Evolutionary conservation across 2,797 vertebrate genomes (phyloP), one percentile per base, ranked within the genome.

Genomic region (Euphonia xanthogaster): DNA sequence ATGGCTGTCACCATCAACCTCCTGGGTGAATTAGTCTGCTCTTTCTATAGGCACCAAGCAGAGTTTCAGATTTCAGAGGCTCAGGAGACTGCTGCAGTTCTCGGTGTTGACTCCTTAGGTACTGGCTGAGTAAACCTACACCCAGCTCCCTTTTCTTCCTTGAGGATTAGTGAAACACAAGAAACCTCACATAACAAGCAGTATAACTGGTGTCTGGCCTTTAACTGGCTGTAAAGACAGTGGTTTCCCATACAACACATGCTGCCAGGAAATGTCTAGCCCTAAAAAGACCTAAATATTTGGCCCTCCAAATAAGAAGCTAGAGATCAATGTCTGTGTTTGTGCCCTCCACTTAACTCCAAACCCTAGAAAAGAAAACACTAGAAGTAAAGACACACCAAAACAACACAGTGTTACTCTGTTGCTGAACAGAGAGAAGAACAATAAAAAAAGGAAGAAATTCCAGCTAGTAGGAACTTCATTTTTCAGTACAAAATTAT

Each of bases 401-500:
- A 85, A 93, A 40, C 28, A 77, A 16, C 25, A 39, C 4, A 58
- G 9, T 44, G 14, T 54, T 70, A 80, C 39, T 92, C 48, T 86
- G 48, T 37, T 37, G 42, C 40, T 42, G 40, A 76, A 62, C 0
- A 5, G 35, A 55, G 7, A 67, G 45, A 61, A 51, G 23, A 86
- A 67, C 47, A 84, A 73, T 23, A 55, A 76, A 45, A 53, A 63
- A 66, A 65, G 17, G 24, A 84, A 66, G 37, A 76, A 88, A 81
- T 93, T 81, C 37, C 37, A 95, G 39, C 15, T 54, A 81, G 53
- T 23, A 83, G 50, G 60, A 92, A 90, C 66, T 94, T 87, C 0
- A 0, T 86, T 97, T 97, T 96, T 95, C 88, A 62, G 91, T 95
- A 33, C 21, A 48, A 54, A 94, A 86, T n/a, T 85, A 39, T 71